Conservation (phyloP, 2,888 invertebrate genomes). For the Bellardia pandia region DNA sequence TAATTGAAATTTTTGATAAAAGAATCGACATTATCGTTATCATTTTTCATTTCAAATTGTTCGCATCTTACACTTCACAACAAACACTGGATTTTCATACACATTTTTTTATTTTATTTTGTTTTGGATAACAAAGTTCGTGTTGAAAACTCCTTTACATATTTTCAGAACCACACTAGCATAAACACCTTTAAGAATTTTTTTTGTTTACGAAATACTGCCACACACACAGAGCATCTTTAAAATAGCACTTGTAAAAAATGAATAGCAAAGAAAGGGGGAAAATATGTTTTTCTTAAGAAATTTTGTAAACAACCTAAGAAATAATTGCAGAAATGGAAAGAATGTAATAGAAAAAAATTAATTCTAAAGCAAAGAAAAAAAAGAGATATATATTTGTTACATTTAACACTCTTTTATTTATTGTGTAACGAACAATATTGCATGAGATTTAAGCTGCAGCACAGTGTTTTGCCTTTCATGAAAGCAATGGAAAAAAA, state of each 20-base stretch:
- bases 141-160: not conserved
- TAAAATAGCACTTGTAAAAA: not conserved
- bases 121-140: too few relatives aligned
- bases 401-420: constrained; percentile 14
- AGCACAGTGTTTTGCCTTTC: not conserved
- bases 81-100: too few relatives aligned
- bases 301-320: constrained; percentile 7
- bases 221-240: not conserved
- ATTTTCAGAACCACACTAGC: not conserved
- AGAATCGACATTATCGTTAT: too few relatives aligned
- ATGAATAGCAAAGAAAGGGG: not conserved
- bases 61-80: too few relatives aligned
- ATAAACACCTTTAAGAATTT: not conserved
- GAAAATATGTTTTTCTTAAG: not conserved
- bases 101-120: too few relatives aligned
- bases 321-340: not conserved
- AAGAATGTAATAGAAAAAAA: not conserved
- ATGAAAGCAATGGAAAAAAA: not conserved
- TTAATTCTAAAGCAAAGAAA: not conserved
- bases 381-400: not conserved
- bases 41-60: too few relatives aligned
- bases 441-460: not conserved
- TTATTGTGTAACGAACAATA: not conserved
- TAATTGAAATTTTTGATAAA: too few relatives aligned
- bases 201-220: not conserved